Evolutionary conservation across 2,888 invertebrate genomes (phyloP).

Genomic region (Prosapia bicincta): DNA sequence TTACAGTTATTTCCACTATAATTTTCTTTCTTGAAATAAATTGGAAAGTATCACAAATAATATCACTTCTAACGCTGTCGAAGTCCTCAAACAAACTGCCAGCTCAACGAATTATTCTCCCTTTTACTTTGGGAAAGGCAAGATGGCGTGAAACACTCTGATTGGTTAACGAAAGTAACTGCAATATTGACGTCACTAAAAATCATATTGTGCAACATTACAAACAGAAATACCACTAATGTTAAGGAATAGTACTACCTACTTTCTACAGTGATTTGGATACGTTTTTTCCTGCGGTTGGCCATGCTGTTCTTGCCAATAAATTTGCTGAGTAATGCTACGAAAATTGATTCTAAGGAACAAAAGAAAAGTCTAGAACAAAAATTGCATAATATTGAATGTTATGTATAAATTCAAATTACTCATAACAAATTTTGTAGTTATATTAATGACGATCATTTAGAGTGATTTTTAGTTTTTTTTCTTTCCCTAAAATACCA

Average conservation of each 20-base stretch:
- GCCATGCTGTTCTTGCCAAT: not conserved
- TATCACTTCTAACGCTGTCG: not conserved
- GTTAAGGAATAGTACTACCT: not conserved
- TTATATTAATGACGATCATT: no score
- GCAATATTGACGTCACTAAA: not conserved
- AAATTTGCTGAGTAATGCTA: not conserved
- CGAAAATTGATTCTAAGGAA: not conserved
- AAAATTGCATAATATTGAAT: not conserved
- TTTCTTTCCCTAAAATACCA: no score
- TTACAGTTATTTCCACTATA: not conserved
- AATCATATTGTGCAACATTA: not conserved
- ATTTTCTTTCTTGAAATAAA: not conserved
- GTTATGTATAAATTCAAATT: no score
- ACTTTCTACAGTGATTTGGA: not conserved
- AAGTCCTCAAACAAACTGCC: not conserved
- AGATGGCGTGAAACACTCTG: not conserved
- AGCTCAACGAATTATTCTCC: not conserved
- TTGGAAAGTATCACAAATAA: not conserved
- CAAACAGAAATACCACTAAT: not conserved
- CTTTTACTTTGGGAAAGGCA: not conserved
- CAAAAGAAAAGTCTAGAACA: not conserved
- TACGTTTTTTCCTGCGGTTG: not conserved
- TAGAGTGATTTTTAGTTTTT: no score
- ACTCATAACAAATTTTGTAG: no score
- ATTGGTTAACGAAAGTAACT: not conserved